These are phyloP conservation scores for Epinotia brunnichana DNA, from an alignment of 2,888 invertebrate species.

Conservation along the genomic window DNA sequence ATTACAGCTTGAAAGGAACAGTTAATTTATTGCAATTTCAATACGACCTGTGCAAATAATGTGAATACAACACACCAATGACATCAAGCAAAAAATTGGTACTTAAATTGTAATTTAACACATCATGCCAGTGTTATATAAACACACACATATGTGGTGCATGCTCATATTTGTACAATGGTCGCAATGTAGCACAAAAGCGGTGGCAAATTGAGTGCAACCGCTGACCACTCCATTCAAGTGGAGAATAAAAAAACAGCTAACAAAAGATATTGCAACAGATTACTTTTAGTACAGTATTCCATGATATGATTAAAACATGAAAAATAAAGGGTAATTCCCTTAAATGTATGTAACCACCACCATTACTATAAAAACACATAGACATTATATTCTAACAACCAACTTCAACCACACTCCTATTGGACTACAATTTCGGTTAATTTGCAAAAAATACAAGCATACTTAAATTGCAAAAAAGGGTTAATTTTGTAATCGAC, in stretches of 20 bases:
- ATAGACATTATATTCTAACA: neutral
- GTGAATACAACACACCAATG: conserved; percentile 3
- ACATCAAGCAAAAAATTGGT: conserved; percentile 25
- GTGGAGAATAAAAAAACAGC: conserved; percentile 28
- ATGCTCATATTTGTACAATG: conserved; percentile 35
- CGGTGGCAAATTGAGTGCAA: conserved; percentile 32
- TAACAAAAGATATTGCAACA: conserved; percentile 27
- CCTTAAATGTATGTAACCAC: neutral
- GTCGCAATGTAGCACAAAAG: conserved; percentile 24
- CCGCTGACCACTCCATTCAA: conserved; percentile 22
- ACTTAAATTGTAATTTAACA: conserved; percentile 22
- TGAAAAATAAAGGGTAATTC: neutral
- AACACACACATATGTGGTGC: conserved; percentile 10
- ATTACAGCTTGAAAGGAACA: neutral
- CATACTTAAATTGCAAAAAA: neutral
- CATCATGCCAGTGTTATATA: conserved; percentile 22
- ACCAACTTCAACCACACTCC: neutral
- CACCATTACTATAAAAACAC: neutral
- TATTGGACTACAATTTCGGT: neutral
- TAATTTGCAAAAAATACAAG: neutral
- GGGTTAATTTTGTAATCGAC: neutral
- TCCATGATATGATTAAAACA: conserved; percentile 8
- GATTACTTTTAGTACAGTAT: conserved; percentile 11
- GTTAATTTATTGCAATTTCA: conserved; percentile 9
- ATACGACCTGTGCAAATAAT: conserved; percentile 26